Evolutionary conservation across 2,113 vertebrate genomes (phyloP), one percentile per base, ranked within the genome.

Genomic region (Cricetomys ansorgei): DNA sequence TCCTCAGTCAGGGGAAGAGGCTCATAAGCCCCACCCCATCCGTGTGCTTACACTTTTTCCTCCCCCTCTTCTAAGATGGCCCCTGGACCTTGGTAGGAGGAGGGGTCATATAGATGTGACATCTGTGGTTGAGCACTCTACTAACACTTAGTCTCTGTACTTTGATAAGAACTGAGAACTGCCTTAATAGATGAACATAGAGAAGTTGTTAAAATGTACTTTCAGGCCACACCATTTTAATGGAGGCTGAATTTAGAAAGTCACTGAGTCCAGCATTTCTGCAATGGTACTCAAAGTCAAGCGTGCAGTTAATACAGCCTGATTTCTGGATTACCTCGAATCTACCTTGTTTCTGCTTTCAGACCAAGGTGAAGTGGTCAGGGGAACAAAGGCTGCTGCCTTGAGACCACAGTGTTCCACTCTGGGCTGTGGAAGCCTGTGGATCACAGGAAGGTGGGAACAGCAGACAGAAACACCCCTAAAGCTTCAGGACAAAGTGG

Each of bases 131-230:
- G 27, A 83, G 13, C 57, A 43, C 27, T 9, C 13, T 19, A 19
- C 15, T 64, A 13, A 77, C 5, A 29, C 59, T 64, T 64, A 29
- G 2, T 45, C 57, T 64, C 27, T 64, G 40, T 40, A 45, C 40
- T 45, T 19, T 45, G 27, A 6, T 45, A 25, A 84, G 81, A 62
- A 59, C n/a, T 15, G n/a, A 83, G 23, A 64, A 29, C 31, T 53
- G 16, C 50, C 17, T 48, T 19, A 9, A 23, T 65, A 40, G 45
- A 31, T 29, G 2, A 40, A n/a, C 27, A 59, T 43, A 62, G 64
- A 89, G 53, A 3, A 23, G 72, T 70, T 45, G 40, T 69, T 93
- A 79, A 86, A 70, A 69, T 80, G 67, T 27, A 72, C 79, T 91
- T 70, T 76, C 37, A 48, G 88, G 48, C 5, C 27, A 53, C 5